Conservation (phyloP, 2,797 vertebrate species). For the Gymnodraco acuticeps region DNA sequence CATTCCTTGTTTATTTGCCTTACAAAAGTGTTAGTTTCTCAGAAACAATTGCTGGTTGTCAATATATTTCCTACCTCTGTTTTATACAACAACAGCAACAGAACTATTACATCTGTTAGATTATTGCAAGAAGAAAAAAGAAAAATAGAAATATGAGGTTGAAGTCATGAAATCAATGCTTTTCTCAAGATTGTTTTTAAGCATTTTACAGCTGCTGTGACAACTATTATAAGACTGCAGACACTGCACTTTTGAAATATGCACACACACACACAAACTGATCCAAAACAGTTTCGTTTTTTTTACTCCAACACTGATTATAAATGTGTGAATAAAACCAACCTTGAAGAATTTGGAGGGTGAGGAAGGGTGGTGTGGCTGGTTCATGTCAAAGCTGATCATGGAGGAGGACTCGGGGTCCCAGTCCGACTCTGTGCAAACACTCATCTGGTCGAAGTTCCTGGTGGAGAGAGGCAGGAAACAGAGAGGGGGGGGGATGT, state of each 20-base stretch:
- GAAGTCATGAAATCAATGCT: not conserved
- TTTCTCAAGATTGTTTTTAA: not conserved
- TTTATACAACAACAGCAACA: not conserved
- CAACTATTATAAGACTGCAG: not conserved
- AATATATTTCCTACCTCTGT: too few species aligned
- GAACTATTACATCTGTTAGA: not conserved
- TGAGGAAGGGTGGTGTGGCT: conserved; percentile 44
- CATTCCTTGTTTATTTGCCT: not conserved
- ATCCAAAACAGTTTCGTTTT: not conserved
- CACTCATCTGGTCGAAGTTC: conserved; percentile 80
- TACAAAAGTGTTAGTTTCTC: not conserved
- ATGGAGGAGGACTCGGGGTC: conserved; percentile 69
- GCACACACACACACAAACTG: not conserved
- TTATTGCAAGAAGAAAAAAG: too few species aligned
- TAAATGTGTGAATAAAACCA: conserved; percentile 22
- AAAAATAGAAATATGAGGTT: not conserved
- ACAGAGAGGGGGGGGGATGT: conserved; percentile 25
- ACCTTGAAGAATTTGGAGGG: conserved; percentile 74
- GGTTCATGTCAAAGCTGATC: conserved; percentile 73
- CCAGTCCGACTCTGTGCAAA: conserved; percentile 74
- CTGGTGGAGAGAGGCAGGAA: conserved; percentile 72
- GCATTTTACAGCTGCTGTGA: not conserved
- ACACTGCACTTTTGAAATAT: not conserved
- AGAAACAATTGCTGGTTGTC: not conserved
- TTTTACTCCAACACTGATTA: not conserved